These are phyloP conservation scores for Eidolon helvum DNA, from an alignment of 2,113 vertebrate species.

Conservation along the genomic window DNA sequence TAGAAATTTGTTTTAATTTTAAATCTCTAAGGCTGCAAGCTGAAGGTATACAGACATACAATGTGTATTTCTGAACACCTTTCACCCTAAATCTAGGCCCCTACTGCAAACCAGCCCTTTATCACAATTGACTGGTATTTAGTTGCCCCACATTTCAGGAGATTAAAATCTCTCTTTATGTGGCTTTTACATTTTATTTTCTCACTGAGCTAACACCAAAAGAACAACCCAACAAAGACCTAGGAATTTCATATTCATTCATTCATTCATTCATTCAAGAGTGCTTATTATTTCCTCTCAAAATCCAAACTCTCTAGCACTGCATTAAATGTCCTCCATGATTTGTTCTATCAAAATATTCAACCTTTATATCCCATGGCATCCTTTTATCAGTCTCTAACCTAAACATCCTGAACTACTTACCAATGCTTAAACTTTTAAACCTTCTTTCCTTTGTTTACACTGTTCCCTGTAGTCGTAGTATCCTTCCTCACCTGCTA, in stretches of 20 bases:
- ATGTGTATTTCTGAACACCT: neutral
- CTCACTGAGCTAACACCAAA: neutral
- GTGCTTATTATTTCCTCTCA: neutral
- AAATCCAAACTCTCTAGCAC: neutral
- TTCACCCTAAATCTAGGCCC: neutral
- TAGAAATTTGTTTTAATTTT: neutral
- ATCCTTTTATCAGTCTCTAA: neutral
- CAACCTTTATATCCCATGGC: neutral
- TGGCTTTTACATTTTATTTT: conserved; percentile 36
- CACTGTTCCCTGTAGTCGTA: neutral
- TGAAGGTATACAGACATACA: neutral
- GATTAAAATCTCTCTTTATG: neutral
- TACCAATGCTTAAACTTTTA: neutral
- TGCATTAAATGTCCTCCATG: neutral
- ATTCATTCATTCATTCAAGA: neutral
- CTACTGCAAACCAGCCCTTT: neutral
- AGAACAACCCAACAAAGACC: neutral
- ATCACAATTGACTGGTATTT: neutral
- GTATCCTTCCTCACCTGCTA: neutral
- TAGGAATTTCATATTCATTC: neutral
- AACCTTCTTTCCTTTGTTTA: neutral
- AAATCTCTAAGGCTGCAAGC: neutral
- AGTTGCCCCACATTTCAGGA: neutral
- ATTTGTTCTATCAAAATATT: neutral
- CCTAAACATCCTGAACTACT: neutral